Evolutionary conservation across 2,797 vertebrate genomes (phyloP), one percentile per base, ranked within the genome.

Genomic region (Centropyge bicolor): DNA sequence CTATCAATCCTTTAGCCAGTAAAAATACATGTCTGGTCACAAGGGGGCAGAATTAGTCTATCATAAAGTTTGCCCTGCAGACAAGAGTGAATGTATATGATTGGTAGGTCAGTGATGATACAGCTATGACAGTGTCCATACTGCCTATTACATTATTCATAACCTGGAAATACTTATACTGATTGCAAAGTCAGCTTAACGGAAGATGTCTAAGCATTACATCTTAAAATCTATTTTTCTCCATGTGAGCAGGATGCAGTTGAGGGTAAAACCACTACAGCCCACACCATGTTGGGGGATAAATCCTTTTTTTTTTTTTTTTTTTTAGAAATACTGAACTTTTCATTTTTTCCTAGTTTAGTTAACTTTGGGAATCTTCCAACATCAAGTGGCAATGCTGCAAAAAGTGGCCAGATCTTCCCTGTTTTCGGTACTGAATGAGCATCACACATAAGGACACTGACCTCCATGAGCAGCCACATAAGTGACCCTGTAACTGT

Each of bases 381-480:
- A 40, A 22, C 48, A 59, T 70, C 16, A 43, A 49, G 20, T 40
- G 36, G 63, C 27, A 8, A 13, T 12, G 2, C 22, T 55, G 2
- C 2, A 68, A 14, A 7, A 1, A 13, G 41, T 49, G 14, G 9
- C 12, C 41, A 43, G 7, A 41, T 55, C 31, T 19, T 55, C 20
- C 19, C 20, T 55, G 45, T 64, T 46, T 40, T 31, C 5, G 56
- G 20, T 8, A 10, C 4, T 22, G 45, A 45, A 14, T 59, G 56
- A 31, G 17, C 56, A 22, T 46, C 2, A 8, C 35, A 70, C 36
- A 41, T 13, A 14, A 41, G 5, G 38, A 73, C 35, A 89, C 95
- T 93, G 84, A 99, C 98, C 98, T 95, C 97, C 97, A 1, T 96
- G 88, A 48, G 94, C 48, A 0, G 98, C 97, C 10, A 96, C 88